Evolutionary conservation across 2,797 vertebrate genomes (phyloP).

Genomic region (Odontamblyopus rebecca): DNA sequence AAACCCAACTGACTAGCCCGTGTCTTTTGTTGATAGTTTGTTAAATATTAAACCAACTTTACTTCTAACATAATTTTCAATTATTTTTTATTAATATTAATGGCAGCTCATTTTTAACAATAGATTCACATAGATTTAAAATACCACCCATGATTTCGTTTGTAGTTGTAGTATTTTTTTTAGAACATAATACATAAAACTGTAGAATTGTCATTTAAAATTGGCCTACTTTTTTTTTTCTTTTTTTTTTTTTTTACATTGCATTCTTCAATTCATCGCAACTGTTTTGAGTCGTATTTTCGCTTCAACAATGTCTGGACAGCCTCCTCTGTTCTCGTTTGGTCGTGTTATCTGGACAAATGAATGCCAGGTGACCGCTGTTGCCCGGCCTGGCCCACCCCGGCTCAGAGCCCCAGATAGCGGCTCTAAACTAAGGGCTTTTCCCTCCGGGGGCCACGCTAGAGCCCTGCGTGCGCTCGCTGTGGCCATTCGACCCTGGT

Average conservation of each 20-base stretch:
- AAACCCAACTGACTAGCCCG: too few species aligned
- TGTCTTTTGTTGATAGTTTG: too few species aligned
- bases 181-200: too few species aligned
- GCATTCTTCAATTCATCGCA: not conserved
- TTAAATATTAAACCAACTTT: not conserved
- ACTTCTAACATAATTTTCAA: not conserved
- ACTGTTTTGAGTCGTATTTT: not conserved
- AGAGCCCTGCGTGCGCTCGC: conserved; percentile 12
- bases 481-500: conserved; percentile 38
- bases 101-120: not conserved
- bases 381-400: conserved; percentile 37
- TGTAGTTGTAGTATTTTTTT: too few species aligned
- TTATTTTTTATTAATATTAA: not conserved
- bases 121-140: too few species aligned
- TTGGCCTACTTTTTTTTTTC: too few species aligned
- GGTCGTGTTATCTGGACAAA: conserved; percentile 58
- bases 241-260: too few species aligned
- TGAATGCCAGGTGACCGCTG: conserved; percentile 61
- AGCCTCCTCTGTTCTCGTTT: conserved; percentile 10
- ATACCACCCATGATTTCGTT: too few species aligned
- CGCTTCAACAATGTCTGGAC: too few species aligned
- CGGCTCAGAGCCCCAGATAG: conserved; percentile 45
- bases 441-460: conserved; percentile 22
- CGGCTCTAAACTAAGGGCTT: conserved; percentile 36
- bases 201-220: too few species aligned